These are phyloP conservation scores for Ochropacha duplaris DNA, from an alignment of 2,888 invertebrate genomes.

Conservation along the genomic window DNA sequence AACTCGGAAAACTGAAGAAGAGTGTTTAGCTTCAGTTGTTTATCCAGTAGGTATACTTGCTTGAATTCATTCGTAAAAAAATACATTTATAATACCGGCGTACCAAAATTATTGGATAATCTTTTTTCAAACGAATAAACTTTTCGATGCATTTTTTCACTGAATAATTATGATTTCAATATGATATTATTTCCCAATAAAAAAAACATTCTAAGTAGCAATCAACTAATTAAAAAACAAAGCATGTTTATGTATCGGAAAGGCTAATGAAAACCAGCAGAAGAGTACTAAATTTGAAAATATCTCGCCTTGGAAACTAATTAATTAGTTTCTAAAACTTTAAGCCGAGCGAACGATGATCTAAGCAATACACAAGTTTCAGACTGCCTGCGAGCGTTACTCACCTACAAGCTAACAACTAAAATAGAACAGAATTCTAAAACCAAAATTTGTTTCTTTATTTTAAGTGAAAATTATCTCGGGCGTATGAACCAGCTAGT, in stretches of 20 bases:
- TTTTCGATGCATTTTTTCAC: no score
- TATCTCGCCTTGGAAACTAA: conserved; percentile 42
- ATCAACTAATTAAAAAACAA: background rate
- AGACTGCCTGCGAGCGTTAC: conserved; percentile 27
- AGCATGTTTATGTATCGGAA: background rate
- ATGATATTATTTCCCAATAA: no score
- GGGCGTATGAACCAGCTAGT: conserved; percentile 46
- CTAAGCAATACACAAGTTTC: conserved; percentile 58
- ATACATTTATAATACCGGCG: no score
- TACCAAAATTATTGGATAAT: no score
- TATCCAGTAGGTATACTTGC: background rate
- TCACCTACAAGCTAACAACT: conserved; percentile 29
- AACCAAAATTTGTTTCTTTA: conserved; percentile 25
- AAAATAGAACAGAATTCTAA: conserved; percentile 27
- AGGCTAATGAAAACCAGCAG: background rate
- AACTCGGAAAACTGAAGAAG: background rate
- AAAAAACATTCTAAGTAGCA: background rate
- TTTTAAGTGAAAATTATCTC: conserved; percentile 17
- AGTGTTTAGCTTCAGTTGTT: background rate
- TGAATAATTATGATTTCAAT: no score
- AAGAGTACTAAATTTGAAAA: conserved; percentile 11
- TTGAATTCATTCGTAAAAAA: no score
- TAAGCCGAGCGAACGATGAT: conserved; percentile 57
- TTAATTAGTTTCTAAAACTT: conserved; percentile 62
- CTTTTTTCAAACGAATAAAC: no score